These are phyloP conservation scores for Tympanuchus pallidicinctus DNA, from an alignment of 2,113 vertebrate species.

Conservation along the genomic window DNA sequence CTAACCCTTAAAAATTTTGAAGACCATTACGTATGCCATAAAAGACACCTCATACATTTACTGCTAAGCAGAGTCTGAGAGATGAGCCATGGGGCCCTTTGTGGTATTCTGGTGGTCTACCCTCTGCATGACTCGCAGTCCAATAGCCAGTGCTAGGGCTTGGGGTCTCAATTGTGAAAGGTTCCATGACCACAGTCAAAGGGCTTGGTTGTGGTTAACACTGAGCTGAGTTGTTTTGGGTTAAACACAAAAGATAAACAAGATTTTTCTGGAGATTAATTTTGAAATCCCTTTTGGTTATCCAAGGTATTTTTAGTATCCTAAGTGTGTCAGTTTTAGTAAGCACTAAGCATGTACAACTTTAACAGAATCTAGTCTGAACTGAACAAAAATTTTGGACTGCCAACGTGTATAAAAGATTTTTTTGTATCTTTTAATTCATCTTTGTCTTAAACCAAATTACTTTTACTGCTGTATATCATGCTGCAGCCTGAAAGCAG, in stretches of 20 bases:
- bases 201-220: background rate
- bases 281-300: background rate
- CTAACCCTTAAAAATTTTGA: background rate
- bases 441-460: background rate
- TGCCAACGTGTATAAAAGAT: background rate
- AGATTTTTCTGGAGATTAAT: background rate
- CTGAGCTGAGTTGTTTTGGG: background rate
- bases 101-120: rapidly evolving
- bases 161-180: background rate
- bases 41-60: background rate
- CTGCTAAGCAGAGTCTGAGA: background rate
- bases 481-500: background rate
- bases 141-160: background rate
- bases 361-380: background rate
- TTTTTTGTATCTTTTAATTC: background rate
- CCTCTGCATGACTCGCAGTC: background rate
- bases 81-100: background rate
- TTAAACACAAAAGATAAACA: background rate
- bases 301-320: background rate
- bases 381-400: background rate
- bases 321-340: background rate
- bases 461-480: background rate
- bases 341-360: background rate
- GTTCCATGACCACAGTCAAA: background rate
- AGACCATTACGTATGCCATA: background rate